Evolutionary conservation across 2,888 invertebrate genomes (phyloP).

Genomic region (Brenthis daphne): DNA sequence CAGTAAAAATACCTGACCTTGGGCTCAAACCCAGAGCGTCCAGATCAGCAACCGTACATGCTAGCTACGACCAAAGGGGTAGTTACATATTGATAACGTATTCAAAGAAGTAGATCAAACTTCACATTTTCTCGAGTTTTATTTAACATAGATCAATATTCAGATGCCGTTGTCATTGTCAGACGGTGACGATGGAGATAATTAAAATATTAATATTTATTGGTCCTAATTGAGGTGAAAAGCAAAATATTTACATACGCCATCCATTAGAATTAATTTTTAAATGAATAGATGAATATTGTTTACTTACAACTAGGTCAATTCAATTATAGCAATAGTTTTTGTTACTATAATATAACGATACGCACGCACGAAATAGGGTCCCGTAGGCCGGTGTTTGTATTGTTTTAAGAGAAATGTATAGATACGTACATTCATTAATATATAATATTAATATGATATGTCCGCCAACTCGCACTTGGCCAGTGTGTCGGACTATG

Average conservation of each 20-base stretch:
- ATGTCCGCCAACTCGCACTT: too few species aligned
- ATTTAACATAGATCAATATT: too few species aligned
- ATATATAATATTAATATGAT: too few species aligned
- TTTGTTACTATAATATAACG: neutral
- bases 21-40: too few species aligned
- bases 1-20: too few species aligned
- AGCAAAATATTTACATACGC: conserved; percentile 4
- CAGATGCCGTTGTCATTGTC: neutral
- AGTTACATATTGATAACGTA: too few species aligned
- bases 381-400: neutral
- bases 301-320: conserved; percentile 8
- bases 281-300: conserved; percentile 3
- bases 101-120: too few species aligned
- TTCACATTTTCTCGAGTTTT: too few species aligned
- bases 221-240: neutral
- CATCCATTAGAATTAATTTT: neutral
- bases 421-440: too few species aligned
- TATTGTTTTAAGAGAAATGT: neutral
- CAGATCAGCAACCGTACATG: too few species aligned
- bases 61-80: too few species aligned
- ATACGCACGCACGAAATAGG: neutral
- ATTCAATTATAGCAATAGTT: conserved; percentile 7
- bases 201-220: neutral
- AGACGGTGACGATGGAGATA: neutral
- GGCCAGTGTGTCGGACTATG: too few species aligned